Evolutionary conservation across 2,888 invertebrate genomes (phyloP), one percentile per base, ranked within the genome.

Genomic region (Lacanobia wlatinum): DNA sequence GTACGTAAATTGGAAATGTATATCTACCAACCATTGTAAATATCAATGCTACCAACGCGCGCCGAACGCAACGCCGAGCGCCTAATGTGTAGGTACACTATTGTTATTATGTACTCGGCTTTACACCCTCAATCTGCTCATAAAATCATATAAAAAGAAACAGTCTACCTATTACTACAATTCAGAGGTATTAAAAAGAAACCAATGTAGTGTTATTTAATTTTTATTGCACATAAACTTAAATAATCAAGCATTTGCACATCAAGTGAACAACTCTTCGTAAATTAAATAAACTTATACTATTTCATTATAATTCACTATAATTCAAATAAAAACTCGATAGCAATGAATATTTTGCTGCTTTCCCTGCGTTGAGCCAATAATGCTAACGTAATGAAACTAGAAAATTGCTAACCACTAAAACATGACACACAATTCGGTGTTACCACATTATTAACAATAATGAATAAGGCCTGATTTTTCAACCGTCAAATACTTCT

Each of bases 191-290:
- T n/a, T 14, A 53, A 66, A 78, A 63, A 56, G 5, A 77, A 79
- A 64, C 28, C 5, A 56, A 10, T 5, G 2, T 23, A 8, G 1
- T 16, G 28, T 5, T 23, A 23, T 34, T 34, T 40, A 1, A 0
- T 12, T 21, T 80, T 68, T 68, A 79, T 79, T 79, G 61, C 62
- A 53, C n/a, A 38, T 65, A 38, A 81, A 70, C 28, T 46, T 53
- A 80, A 56, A 64, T 52, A 63, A 48, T 21, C 53, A 34, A 34
- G 43, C 50, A 62, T 40, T 63, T 58, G 40, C 76, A 60, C 52
- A 60, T 23, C 14, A 62, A 43, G 38, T 50, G n/a, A 68, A 58
- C 16, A 28, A 68, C 38, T 40, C 43, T 43, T 43, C 14, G 21
- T 55, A 55, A 63, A 65, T 23, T 55, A 70, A 70, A 58, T 14